Evolutionary conservation across 2,113 vertebrate species (phyloP).

Genomic region (Tachysurus fulvidraco): DNA sequence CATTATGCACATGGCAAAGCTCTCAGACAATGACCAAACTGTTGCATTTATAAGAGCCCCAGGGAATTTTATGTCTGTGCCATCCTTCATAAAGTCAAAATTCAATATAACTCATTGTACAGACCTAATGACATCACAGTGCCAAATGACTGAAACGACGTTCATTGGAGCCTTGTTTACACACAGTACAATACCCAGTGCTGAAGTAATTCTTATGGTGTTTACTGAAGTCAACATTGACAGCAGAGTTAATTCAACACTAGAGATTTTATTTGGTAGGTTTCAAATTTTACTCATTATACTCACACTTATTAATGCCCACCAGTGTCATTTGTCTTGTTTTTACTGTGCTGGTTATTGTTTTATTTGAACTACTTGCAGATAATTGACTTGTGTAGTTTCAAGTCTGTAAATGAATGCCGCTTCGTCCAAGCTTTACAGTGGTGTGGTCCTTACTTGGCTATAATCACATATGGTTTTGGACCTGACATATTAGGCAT

Average conservation of each 20-base stretch:
- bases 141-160: neutral
- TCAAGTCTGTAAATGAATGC: neutral
- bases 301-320: neutral
- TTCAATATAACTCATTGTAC: neutral
- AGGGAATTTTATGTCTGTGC: constrained; percentile 36
- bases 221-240: neutral
- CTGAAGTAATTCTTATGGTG: neutral
- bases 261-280: neutral
- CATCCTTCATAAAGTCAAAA: constrained; percentile 29
- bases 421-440: neutral
- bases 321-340: too few species aligned
- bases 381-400: constrained; percentile 1
- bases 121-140: constrained; percentile 29
- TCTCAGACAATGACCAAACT: constrained; percentile 51
- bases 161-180: neutral
- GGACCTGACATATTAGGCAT: constrained; percentile 12
- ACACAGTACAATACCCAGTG: neutral
- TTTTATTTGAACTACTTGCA: neutral
- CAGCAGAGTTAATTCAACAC: neutral
- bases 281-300: constrained; percentile 13
- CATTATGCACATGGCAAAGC: constrained; percentile 6
- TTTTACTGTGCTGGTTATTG: neutral
- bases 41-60: constrained; percentile 2
- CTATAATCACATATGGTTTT: constrained; percentile 8
- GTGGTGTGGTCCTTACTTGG: neutral